Percentiles rank a stretch among this genome's conserved stretches.
phyloP scores from a whole-genome alignment of 1,140 invertebrate species.

The Pinna nobilis region DNA sequence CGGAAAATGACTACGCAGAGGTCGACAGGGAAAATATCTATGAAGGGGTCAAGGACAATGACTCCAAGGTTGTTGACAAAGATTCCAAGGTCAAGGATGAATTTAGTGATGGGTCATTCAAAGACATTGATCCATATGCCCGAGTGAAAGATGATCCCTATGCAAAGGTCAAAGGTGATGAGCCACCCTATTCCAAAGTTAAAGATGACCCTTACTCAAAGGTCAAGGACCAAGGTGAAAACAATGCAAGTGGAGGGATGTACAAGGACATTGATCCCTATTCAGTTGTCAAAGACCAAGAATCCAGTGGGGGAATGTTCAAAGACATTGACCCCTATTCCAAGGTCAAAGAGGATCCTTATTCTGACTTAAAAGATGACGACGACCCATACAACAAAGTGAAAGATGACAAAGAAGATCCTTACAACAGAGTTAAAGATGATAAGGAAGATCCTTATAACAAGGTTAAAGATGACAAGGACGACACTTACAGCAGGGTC shows the following conservation, averaged over 20 bases:
- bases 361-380: constrained; percentile 26
- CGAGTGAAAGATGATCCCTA: constrained; percentile 31
- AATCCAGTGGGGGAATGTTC: constrained; percentile 7
- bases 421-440: constrained; percentile 50
- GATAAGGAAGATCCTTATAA: constrained; percentile 39
- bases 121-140: constrained; percentile 32
- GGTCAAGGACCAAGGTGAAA: constrained; percentile 53
- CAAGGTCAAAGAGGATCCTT: constrained; percentile 29
- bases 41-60: constrained; percentile 50
- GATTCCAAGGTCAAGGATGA: background rate
- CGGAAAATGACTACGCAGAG: constrained; percentile 53
- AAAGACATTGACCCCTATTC: constrained; percentile 34
- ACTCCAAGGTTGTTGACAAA: constrained; percentile 11
- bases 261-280: constrained; percentile 32
- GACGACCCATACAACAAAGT: constrained; percentile 46
- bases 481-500: constrained; percentile 27
- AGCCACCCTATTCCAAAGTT: constrained; percentile 28
- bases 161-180: constrained; percentile 23
- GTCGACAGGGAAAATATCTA: constrained; percentile 50
- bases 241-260: constrained; percentile 12
- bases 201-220: constrained; percentile 56
- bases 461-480: constrained; percentile 26
- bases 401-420: constrained; percentile 2
- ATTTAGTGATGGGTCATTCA: background rate
- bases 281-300: constrained; percentile 44